A percentile compares a stretch with the other conserved stretches of the same genome.
Evolutionary conservation across 2,113 vertebrate species (phyloP).

Genomic region (Anas platyrhynchos): DNA sequence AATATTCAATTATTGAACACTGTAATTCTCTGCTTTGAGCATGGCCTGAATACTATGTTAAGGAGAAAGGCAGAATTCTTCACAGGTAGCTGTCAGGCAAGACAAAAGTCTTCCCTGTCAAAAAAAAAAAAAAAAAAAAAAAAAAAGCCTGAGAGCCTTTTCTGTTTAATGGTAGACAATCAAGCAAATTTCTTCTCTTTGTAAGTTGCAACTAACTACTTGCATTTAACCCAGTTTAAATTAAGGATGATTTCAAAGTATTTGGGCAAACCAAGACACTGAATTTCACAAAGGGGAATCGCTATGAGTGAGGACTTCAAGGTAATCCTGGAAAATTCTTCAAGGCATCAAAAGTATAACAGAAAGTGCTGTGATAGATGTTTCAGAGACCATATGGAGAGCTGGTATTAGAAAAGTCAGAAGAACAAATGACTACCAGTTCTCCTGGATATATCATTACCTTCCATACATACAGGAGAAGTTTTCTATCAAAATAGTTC

Average conservation of each 20-base stretch:
- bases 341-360: background rate
- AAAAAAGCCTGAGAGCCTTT: background rate
- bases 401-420: background rate
- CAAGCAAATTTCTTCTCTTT: background rate
- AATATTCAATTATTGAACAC: background rate
- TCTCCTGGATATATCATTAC: background rate
- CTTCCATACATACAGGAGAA: background rate
- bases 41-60: background rate
- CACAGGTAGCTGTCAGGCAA: background rate
- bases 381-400: background rate
- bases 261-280: background rate
- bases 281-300: background rate
- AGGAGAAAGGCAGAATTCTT: background rate
- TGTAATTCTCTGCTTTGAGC: background rate
- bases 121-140: background rate
- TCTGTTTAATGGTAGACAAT: background rate
- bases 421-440: background rate
- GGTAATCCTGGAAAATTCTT: background rate
- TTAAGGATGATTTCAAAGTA: background rate
- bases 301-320: background rate
- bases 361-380: background rate
- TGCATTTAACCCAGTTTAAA: background rate
- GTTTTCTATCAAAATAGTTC: background rate
- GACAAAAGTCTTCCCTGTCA: too few species aligned
- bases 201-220: background rate